A percentile compares a stretch with the other conserved stretches of the same genome.
Conservation (phyloP, 2,888 invertebrate genomes). For the Heliconius hortense region DNA sequence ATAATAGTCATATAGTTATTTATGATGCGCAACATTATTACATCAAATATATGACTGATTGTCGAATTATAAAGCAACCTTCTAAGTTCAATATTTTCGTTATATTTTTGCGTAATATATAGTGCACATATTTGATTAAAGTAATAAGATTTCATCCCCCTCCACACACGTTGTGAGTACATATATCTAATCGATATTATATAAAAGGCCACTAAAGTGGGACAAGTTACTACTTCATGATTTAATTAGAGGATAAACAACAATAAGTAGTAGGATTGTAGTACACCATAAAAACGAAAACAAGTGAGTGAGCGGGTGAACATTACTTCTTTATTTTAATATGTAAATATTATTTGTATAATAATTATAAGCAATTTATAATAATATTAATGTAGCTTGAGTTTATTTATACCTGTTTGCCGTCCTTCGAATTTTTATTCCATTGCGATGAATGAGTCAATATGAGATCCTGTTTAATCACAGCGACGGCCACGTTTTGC, state of each 20-base stretch:
- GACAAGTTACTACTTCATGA: slow-evolving; percentile 12
- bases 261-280: neutral
- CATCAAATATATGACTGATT: neutral
- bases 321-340: neutral
- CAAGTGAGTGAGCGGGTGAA: neutral
- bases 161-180: neutral
- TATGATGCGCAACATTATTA: neutral
- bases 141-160: neutral
- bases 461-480: slow-evolving; percentile 83
- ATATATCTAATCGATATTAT: neutral
- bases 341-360: slow-evolving; percentile 14
- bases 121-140: neutral
- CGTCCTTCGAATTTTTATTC: slow-evolving; percentile 73
- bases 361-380: neutral
- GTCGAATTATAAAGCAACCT: neutral
- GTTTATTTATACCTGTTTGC: slow-evolving; percentile 62
- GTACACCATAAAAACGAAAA: neutral
- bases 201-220: slow-evolving; percentile 12
- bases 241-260: slow-evolving; percentile 16
- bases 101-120: neutral
- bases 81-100: neutral
- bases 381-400: slow-evolving; percentile 18
- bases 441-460: slow-evolving; percentile 85
- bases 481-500: slow-evolving; percentile 82
- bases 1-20: neutral